A percentile compares a stretch with the other conserved stretches of the same genome.
These are phyloP conservation scores for Lasioglossum pauxillum DNA, from an alignment of 2,888 invertebrate genomes.

Conservation along the genomic window DNA sequence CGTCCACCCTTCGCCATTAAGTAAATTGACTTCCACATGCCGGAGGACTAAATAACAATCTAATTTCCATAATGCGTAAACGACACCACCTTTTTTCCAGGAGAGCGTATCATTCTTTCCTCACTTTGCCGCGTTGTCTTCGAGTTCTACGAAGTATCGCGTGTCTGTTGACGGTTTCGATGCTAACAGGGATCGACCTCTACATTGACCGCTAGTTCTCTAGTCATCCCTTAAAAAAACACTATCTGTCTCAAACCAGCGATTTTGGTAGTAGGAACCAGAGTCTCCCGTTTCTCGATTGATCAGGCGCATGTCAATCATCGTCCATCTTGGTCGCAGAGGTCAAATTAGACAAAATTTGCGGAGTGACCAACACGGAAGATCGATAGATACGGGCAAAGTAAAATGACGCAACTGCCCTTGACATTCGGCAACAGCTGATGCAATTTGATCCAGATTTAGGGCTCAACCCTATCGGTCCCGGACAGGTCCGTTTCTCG, in stretches of 20 bases:
- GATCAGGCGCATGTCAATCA: neutral
- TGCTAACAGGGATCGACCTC: neutral
- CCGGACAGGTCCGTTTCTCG: slow-evolving; percentile 61
- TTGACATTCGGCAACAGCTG: slow-evolving; percentile 69
- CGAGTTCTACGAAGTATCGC: neutral
- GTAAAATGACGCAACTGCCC: slow-evolving; percentile 60
- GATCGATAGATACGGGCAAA: slow-evolving; percentile 33
- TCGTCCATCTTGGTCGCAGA: neutral
- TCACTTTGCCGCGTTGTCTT: neutral
- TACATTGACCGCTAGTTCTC: neutral
- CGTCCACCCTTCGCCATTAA: slow-evolving; percentile 76
- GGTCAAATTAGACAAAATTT: neutral
- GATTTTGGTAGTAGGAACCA: neutral
- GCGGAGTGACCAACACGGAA: slow-evolving; percentile 13
- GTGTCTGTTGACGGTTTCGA: neutral
- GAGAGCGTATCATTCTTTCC: slow-evolving; percentile 13
- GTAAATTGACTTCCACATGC: slow-evolving; percentile 76
- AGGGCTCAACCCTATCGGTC: slow-evolving; percentile 75
- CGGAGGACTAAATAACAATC: slow-evolving; percentile 72
- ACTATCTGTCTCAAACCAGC: neutral
- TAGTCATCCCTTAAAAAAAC: neutral
- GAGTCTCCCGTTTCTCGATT: neutral
- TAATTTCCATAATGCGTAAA: slow-evolving; percentile 79
- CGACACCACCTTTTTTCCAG: slow-evolving; percentile 45
- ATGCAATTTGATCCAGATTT: slow-evolving; percentile 74